These are phyloP conservation scores for Arrhopalites spinosus DNA, from an alignment of 2,888 invertebrate genomes.

Conservation along the genomic window DNA sequence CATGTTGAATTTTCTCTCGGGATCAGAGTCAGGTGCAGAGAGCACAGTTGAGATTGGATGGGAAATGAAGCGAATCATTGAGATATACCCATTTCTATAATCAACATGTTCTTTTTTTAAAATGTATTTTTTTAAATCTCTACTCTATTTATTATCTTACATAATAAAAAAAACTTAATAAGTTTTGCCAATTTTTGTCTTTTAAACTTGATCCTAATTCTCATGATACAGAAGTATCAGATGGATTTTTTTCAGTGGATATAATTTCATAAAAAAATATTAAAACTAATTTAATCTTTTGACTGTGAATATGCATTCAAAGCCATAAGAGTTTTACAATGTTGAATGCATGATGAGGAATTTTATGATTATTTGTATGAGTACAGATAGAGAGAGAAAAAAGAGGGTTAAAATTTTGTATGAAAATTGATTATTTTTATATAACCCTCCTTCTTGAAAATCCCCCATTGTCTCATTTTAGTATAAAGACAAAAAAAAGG, in stretches of 20 bases:
- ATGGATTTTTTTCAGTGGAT: too few relatives aligned
- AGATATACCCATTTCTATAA: background rate
- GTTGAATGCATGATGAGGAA: background rate
- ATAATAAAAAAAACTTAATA: background rate
- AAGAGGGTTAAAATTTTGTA: background rate
- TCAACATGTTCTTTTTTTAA: background rate
- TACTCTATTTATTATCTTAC: background rate
- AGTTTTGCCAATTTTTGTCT: background rate
- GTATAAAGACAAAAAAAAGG: too few relatives aligned
- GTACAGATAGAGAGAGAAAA: background rate
- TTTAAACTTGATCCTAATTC: background rate
- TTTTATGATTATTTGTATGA: background rate
- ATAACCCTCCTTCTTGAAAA: too few relatives aligned
- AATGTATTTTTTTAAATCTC: too few relatives aligned
- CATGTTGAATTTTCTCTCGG: conserved; percentile 42
- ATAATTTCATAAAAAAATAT: too few relatives aligned
- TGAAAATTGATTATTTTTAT: too few relatives aligned
- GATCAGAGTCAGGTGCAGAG: conserved; percentile 45
- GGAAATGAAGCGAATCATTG: conserved; percentile 39
- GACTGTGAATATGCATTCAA: too few relatives aligned
- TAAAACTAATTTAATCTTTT: too few relatives aligned
- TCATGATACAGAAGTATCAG: too few relatives aligned
- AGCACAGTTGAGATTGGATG: conserved; percentile 34
- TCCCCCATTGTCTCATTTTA: too few relatives aligned
- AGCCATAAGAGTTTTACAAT: background rate